Evolutionary conservation across 2,888 invertebrate genomes (phyloP), one percentile per base, ranked within the genome.

Genomic region (Eupithecia tripunctaria): DNA sequence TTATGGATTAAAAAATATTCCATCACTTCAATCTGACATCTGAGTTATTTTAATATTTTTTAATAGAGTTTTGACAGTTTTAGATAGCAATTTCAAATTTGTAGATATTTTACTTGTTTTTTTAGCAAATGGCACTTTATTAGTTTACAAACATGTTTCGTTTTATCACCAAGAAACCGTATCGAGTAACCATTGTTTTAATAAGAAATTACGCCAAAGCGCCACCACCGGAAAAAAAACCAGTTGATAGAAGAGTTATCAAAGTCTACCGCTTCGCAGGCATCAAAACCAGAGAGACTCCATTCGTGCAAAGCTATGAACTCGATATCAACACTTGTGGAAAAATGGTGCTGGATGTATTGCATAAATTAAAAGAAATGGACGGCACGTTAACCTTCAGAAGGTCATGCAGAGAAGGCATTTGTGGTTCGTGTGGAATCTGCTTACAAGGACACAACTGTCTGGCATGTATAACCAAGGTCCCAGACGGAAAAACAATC

Each of bases 401-500:
- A 70, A 92, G 96, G 75, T 97, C 97, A 0, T 97, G 97, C 83
- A 95, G 97, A 36, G 97, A 97, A 91, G 96, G 97, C 4, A 97
- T 97, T 80, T 97, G 97, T 84, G 97, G 97, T 0, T 97, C 97
- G 0, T 97, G 97, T 84, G 95, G 96, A 0, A 94, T 97, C 92
- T 97, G 97, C 86, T 95, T 97, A 65, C 96, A 96, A 80, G 97
- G 97, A 1, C 81, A 87, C 0, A 97, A 97, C 88, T 96, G 96
- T 32, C 93, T 97, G 66, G 96, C 97, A n/a, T 97, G 97, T 86
- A 95, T 95, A 74, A 94, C 94, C 51, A 86, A 83, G 14, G 85
- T 93, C 51, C 94, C 94, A 0, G 70, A 77, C 0, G 84, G 75
- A 0, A 95, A 95, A 82, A 93, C 95, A 0, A 89, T 96, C 67